Conservation (phyloP, 2,113 vertebrate species). For the Hippocampus abdominalis region DNA sequence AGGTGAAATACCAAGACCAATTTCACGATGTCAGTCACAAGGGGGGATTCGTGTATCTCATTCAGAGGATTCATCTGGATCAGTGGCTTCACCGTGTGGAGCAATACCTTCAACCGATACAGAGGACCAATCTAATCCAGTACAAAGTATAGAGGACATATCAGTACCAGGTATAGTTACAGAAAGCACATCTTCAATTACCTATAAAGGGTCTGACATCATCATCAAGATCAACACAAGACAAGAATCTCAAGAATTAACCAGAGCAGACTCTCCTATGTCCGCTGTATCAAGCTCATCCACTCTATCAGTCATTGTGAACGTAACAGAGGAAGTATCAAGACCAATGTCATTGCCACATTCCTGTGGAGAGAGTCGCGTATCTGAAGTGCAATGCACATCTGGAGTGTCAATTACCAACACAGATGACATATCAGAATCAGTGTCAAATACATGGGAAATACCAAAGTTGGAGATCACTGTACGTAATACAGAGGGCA, state of each 20-base stretch:
- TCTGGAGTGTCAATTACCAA: neutral
- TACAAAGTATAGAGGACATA: neutral
- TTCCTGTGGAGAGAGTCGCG: neutral
- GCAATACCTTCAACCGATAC: neutral
- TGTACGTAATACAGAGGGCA: neutral
- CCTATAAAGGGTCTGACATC: conserved; percentile 2
- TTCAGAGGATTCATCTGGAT: neutral
- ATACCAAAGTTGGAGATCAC: neutral
- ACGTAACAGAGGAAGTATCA: conserved; percentile 2
- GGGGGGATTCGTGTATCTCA: neutral
- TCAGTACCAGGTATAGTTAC: neutral
- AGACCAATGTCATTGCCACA: neutral
- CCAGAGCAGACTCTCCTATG: neutral
- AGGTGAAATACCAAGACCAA: neutral
- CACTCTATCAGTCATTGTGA: conserved; percentile 3
- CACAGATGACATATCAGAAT: neutral
- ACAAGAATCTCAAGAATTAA: conserved; percentile 1
- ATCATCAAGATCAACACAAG: conserved; percentile 4
- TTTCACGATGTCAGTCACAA: neutral
- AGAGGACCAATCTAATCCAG: neutral
- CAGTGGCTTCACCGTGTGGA: neutral
- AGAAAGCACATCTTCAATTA: conserved; percentile 1
- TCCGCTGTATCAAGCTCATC: neutral
- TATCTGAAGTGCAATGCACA: neutral
- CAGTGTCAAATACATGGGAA: neutral